Conservation (phyloP, 2,797 vertebrate genomes). For the Onychomys torridus region DNA sequence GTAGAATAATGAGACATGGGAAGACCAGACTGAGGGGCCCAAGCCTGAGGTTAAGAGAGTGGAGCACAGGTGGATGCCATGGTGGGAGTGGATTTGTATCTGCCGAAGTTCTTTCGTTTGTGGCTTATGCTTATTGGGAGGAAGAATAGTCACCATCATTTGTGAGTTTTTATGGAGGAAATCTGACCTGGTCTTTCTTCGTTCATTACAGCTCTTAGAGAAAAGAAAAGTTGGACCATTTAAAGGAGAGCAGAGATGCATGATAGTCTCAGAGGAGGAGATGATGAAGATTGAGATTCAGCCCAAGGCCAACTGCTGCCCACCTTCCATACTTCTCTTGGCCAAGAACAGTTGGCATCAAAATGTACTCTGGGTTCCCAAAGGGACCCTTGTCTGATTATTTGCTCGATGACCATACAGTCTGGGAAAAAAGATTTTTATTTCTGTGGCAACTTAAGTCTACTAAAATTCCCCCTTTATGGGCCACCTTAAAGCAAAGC, state of each 20-base stretch:
- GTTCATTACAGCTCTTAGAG: not conserved
- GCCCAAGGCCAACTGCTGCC: not conserved
- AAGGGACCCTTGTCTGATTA: not conserved
- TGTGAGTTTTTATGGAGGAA: slow-evolving; percentile 3
- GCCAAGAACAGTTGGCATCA: not conserved
- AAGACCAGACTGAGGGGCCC: not conserved
- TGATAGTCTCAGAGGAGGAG: not conserved
- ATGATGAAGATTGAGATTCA: not conserved
- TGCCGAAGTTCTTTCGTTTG: not conserved
- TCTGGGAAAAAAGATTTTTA: not conserved
- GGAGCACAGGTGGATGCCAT: not conserved
- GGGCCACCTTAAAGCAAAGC: slow-evolving; percentile 21
- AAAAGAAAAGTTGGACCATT: not conserved
- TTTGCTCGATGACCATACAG: not conserved
- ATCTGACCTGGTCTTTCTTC: not conserved
- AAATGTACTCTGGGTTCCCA: not conserved
- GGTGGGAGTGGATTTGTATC: not conserved
- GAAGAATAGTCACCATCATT: not conserved
- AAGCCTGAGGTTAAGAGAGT: not conserved
- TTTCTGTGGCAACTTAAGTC: slow-evolving; percentile 43
- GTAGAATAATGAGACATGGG: not conserved
- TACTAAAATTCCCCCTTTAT: slow-evolving; percentile 26
- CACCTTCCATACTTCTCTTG: not conserved
- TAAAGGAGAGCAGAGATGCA: not conserved
- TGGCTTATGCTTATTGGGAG: not conserved